A percentile compares a stretch with the other conserved stretches of the same genome.
Conservation (phyloP, 2,888 invertebrate genomes). For the Subacronicta megacephala region DNA sequence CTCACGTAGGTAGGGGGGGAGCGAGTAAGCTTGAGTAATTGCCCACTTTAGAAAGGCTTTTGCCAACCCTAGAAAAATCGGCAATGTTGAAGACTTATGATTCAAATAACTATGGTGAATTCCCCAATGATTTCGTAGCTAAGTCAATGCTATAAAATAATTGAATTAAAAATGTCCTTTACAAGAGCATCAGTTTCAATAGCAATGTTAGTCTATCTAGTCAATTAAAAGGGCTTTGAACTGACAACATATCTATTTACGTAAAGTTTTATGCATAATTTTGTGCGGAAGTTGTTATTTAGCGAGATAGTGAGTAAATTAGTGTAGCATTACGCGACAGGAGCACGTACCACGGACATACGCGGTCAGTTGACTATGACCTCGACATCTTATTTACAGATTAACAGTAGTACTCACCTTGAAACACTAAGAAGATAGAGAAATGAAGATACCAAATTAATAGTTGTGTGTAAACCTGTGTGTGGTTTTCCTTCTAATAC, state of each 20-base stretch:
- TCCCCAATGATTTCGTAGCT: too few relatives aligned
- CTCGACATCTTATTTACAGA: conserved; percentile 45
- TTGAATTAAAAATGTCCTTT: not conserved
- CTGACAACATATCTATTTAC: conserved; percentile 36
- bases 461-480: too few relatives aligned
- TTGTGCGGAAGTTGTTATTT: conserved; percentile 52
- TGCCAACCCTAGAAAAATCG: too few relatives aligned
- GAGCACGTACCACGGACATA: conserved; percentile 45
- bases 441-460: too few relatives aligned
- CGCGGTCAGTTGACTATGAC: conserved; percentile 43
- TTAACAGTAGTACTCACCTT: conserved; percentile 4
- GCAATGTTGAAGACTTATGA: too few relatives aligned
- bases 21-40: too few relatives aligned
- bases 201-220: conserved; percentile 2
- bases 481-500: too few relatives aligned
- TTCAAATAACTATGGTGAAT: too few relatives aligned
- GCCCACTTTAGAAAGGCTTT: too few relatives aligned
- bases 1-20: too few relatives aligned
- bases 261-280: conserved; percentile 30
- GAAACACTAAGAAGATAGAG: not conserved
- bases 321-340: conserved; percentile 27
- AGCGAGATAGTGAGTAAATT: conserved; percentile 50
- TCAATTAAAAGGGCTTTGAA: conserved; percentile 34
- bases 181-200: conserved; percentile 9
- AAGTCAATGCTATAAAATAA: too few relatives aligned